These are phyloP conservation scores for Papilio polytes DNA, from an alignment of 1,140 invertebrate genomes.

Conservation along the genomic window DNA sequence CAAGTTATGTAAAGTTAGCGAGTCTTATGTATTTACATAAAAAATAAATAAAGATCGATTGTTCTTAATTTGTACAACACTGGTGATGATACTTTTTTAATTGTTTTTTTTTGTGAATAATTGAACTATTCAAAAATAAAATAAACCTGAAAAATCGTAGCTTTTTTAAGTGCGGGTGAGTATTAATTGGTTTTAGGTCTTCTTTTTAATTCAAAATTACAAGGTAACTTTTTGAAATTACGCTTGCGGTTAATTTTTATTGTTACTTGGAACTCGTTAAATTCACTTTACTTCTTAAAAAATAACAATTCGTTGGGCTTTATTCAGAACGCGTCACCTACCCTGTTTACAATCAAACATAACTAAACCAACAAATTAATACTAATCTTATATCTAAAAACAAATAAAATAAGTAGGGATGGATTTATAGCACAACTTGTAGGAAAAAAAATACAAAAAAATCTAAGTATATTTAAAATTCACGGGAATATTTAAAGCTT, in stretches of 20 bases:
- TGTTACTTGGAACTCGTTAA: conserved; percentile 43
- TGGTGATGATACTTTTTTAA: no score
- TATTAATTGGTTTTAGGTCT: no score
- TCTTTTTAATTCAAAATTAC: no score
- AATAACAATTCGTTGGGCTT: conserved; percentile 64
- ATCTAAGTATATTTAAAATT: not conserved
- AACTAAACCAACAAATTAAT: conserved; percentile 44
- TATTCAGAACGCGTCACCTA: conserved; percentile 62
- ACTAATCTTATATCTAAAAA: conserved; percentile 32
- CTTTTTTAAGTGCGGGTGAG: no score
- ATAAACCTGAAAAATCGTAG: no score
- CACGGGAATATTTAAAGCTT: not conserved
- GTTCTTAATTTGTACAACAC: not conserved
- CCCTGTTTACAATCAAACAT: conserved; percentile 64
- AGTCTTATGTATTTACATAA: not conserved
- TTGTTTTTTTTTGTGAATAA: no score
- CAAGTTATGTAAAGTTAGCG: conserved; percentile 1
- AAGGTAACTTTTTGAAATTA: not conserved
- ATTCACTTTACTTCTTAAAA: conserved; percentile 44
- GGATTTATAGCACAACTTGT: conserved; percentile 53
- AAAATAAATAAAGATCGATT: conserved; percentile 19
- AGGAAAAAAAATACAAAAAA: conserved; percentile 34
- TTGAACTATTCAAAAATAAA: no score
- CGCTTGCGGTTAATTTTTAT: not conserved
- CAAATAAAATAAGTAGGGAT: conserved; percentile 41